Evolutionary conservation across 1,140 invertebrate genomes (phyloP).

Genomic region (Rhagoletis pomonella): DNA sequence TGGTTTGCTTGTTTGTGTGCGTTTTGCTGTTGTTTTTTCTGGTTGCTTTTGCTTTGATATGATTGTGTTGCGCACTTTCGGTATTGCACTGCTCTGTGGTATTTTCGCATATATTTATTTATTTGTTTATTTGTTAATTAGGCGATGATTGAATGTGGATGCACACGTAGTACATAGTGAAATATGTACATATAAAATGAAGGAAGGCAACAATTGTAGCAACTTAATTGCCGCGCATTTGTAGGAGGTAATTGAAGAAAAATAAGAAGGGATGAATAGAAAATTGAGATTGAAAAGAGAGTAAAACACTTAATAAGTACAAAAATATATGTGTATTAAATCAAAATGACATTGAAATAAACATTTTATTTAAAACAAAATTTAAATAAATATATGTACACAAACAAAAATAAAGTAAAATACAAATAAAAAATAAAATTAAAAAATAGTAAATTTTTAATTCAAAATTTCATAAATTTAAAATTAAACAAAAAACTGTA

Average conservation of each 20-base stretch:
- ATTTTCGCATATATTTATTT: neutral
- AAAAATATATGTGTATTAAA: neutral
- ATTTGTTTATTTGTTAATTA: neutral
- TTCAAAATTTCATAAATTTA: too few species aligned
- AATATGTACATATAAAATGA: neutral
- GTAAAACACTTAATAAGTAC: too few species aligned
- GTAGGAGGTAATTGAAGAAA: neutral
- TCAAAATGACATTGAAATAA: neutral
- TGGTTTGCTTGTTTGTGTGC: neutral
- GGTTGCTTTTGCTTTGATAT: too few species aligned
- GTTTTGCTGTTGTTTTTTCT: neutral
- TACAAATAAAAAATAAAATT: too few species aligned
- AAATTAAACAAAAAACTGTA: too few species aligned
- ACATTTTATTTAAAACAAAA: neutral
- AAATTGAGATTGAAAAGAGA: too few species aligned
- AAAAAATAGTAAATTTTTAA: too few species aligned
- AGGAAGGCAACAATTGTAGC: neutral
- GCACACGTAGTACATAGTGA: too few species aligned
- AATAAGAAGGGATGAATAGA: too few species aligned
- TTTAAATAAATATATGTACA: too few species aligned
- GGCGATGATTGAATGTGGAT: neutral
- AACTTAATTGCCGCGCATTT: neutral
- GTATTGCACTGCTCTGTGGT: neutral
- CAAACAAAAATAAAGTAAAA: too few species aligned
- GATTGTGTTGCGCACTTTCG: constrained; percentile 13